Conservation (phyloP, 2,888 invertebrate species). For the Meloe dianella region DNA sequence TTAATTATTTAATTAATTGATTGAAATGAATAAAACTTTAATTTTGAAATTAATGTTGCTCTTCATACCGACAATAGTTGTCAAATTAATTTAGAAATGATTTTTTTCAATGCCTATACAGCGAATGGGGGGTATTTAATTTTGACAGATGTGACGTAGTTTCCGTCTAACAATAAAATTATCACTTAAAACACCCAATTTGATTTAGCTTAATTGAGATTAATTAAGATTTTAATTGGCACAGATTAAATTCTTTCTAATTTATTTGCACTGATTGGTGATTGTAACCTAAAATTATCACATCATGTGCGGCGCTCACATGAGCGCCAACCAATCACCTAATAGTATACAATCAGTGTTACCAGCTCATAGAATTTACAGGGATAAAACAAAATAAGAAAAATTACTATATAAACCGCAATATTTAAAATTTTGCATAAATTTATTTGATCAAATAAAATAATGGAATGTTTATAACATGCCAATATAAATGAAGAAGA, state of each 20-base stretch:
- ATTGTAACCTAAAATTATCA: conserved; percentile 26
- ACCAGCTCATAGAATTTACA: conserved; percentile 9
- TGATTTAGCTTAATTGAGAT: background rate
- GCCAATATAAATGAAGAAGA: conserved; percentile 7
- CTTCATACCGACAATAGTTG: background rate
- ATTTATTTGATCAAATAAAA: conserved; percentile 17
- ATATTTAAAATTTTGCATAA: conserved; percentile 10
- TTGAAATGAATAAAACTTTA: background rate
- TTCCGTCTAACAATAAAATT: background rate
- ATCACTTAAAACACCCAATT: background rate
- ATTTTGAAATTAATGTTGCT: background rate
- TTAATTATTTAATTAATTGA: background rate
- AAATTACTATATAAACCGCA: conserved; percentile 10
- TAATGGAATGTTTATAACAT: conserved; percentile 6
- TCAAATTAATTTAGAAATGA: no score
- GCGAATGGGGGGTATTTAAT: background rate
- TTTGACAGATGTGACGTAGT: background rate
- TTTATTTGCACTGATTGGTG: conserved; percentile 12
- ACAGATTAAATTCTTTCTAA: background rate
- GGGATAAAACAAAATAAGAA: background rate
- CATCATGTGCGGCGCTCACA: conserved; percentile 31
- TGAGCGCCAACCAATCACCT: conserved; percentile 22
- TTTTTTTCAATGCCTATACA: no score
- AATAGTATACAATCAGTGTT: conserved; percentile 13
- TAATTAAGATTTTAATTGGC: background rate